These are phyloP conservation scores for Sternotherus odoratus DNA, from an alignment of 2,797 vertebrate species.

Conservation along the genomic window DNA sequence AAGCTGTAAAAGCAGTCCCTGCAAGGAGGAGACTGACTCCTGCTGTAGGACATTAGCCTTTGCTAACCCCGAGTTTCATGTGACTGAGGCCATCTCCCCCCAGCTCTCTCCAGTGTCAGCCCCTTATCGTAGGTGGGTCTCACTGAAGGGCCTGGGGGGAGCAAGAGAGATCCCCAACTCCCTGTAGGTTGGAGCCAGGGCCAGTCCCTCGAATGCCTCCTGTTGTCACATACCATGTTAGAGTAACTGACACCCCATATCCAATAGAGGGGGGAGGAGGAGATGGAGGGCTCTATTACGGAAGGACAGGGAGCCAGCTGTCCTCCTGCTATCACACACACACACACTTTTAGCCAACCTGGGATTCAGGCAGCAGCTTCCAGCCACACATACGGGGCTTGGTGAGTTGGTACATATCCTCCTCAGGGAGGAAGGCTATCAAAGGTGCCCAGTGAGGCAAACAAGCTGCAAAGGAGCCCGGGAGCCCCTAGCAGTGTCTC, in stretches of 20 bases:
- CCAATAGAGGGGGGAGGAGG: background rate
- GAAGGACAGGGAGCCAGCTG: background rate
- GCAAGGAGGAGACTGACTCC: background rate
- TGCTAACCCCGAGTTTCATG: background rate
- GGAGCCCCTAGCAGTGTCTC: background rate
- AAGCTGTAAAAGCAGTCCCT: background rate
- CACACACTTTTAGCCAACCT: background rate
- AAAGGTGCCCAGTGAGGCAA: background rate
- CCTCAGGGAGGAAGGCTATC: background rate
- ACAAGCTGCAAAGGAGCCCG: background rate
- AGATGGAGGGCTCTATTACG: background rate
- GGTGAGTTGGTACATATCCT: background rate
- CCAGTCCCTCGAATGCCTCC: background rate
- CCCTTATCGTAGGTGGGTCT: background rate
- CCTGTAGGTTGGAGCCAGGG: background rate
- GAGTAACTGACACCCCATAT: background rate
- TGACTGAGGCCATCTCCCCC: rapidly evolving
- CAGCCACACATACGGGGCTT: background rate
- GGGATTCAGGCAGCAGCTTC: background rate
- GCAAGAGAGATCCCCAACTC: background rate
- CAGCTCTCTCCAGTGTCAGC: background rate
- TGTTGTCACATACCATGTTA: rapidly evolving
- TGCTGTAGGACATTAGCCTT: background rate
- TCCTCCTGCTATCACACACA: background rate
- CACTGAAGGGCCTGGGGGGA: background rate